Conservation (phyloP, 2,888 invertebrate species). For the Galerucella pusilla region DNA sequence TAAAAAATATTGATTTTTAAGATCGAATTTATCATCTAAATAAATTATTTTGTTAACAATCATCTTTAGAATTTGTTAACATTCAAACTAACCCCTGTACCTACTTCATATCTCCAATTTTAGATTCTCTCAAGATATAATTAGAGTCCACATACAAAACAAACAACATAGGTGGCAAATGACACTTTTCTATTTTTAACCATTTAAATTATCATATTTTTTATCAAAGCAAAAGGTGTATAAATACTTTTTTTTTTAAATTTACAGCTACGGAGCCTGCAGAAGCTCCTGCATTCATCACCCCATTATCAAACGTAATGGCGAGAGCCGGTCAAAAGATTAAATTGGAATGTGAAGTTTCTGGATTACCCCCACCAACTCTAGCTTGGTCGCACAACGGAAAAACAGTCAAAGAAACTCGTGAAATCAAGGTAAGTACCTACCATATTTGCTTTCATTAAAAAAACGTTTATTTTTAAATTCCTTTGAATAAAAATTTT, state of each 20-base stretch:
- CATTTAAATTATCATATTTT: neutral
- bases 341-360: constrained; percentile 76
- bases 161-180: constrained; percentile 2
- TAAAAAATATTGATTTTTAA: no score
- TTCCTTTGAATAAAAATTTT: neutral
- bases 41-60: no score
- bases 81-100: neutral
- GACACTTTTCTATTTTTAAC: constrained; percentile 17
- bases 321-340: constrained; percentile 79
- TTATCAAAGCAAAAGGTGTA: neutral
- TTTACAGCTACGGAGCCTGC: constrained; percentile 70
- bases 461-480: neutral
- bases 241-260: constrained; percentile 11
- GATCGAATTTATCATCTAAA: no score
- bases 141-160: constrained; percentile 3
- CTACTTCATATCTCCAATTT: neutral
- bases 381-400: constrained; percentile 78
- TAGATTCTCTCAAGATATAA: constrained; percentile 5
- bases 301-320: constrained; percentile 77
- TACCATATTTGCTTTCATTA: constrained; percentile 30
- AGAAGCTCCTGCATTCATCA: constrained; percentile 72
- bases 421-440: constrained; percentile 71
- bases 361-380: constrained; percentile 73
- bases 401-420: constrained; percentile 71
- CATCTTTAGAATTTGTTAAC: no score